These are phyloP conservation scores for Teinopalpus imperialis DNA, from an alignment of 2,888 invertebrate genomes.

Conservation along the genomic window DNA sequence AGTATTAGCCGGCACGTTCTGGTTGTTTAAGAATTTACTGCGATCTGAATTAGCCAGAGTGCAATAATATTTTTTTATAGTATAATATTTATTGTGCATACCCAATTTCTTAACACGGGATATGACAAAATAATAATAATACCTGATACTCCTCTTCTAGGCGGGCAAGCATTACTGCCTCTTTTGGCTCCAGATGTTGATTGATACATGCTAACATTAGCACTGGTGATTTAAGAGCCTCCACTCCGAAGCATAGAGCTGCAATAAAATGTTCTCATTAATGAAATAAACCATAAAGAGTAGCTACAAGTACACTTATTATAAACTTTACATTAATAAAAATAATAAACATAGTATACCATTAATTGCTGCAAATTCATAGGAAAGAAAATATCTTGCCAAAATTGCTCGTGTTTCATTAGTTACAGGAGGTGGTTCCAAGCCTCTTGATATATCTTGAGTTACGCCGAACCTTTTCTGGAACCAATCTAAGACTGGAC, in stretches of 20 bases:
- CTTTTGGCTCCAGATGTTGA: conserved; percentile 87
- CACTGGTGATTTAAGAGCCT: conserved; percentile 94
- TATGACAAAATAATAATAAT: no score
- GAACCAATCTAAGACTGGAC: conserved; percentile 94
- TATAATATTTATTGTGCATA: no score
- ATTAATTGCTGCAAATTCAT: conserved; percentile 90
- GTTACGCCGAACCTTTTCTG: conserved; percentile 89
- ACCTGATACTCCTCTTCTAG: conserved; percentile 97
- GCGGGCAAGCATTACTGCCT: conserved; percentile 91
- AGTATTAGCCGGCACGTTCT: no score
- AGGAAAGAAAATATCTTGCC: conserved; percentile 89
- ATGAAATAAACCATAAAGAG: no score
- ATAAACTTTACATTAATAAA: no score
- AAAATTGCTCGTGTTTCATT: conserved; percentile 85
- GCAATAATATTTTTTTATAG: no score
- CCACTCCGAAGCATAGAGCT: conserved; percentile 94
- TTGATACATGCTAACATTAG: conserved; percentile 93
- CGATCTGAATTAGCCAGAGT: no score
- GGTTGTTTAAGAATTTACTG: no score
- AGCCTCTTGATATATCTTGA: conserved; percentile 86
- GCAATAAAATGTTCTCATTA: conserved; percentile 19
- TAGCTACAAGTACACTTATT: no score
- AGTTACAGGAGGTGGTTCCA: conserved; percentile 86
- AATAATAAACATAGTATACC: no score
- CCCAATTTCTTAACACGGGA: no score